Evolutionary conservation across 2,797 vertebrate species (phyloP).

Genomic region (Sebastes variabilis): DNA sequence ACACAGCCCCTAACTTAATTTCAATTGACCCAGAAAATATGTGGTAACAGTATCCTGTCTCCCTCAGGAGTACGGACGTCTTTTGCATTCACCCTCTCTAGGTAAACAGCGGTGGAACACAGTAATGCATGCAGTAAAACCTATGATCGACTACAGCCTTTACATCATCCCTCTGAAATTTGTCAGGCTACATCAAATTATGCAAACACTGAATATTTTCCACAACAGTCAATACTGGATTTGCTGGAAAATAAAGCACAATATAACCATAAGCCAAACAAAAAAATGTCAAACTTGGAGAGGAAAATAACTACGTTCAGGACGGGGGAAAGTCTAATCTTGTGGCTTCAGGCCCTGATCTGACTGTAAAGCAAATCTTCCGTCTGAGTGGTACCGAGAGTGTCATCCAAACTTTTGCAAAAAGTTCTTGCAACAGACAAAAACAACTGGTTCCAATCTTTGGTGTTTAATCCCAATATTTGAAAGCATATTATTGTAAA

Average conservation of each 20-base stretch:
- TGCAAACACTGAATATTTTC: constrained; percentile 28
- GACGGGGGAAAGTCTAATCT: neutral
- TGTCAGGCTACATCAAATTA: constrained; percentile 11
- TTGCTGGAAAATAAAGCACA: constrained; percentile 4
- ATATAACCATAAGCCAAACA: neutral
- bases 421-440: neutral
- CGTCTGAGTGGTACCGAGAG: neutral
- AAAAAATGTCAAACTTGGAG: neutral
- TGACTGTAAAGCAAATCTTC: neutral
- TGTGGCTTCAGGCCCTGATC: neutral
- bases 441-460: neutral
- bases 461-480: neutral
- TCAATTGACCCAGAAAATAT: constrained; percentile 19
- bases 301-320: neutral
- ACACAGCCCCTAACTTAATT: neutral
- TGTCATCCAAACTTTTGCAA: neutral
- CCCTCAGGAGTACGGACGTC: neutral
- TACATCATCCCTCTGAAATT: constrained; percentile 4
- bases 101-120: constrained; percentile 1
- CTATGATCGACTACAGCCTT: neutral
- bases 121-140: neutral
- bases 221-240: constrained; percentile 12
- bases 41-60: neutral
- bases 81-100: neutral
- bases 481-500: neutral